These are phyloP conservation scores for Habrosyne pyritoides DNA, from an alignment of 2,888 invertebrate genomes.

Conservation along the genomic window DNA sequence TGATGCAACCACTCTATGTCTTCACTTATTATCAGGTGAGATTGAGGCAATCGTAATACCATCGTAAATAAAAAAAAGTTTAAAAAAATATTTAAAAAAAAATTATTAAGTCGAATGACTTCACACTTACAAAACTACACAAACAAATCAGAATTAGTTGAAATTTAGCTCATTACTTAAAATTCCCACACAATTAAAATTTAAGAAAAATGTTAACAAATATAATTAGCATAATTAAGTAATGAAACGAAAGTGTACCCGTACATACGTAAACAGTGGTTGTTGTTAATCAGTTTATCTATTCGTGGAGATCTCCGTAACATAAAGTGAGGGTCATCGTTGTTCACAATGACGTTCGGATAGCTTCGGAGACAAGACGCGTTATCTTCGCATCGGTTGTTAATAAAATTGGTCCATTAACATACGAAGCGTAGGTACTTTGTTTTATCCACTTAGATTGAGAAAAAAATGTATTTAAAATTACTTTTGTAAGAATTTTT, in stretches of 20 bases:
- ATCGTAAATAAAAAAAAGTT: too few species aligned
- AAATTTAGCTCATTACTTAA: not conserved
- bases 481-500: too few species aligned
- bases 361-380: constrained; percentile 32
- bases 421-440: constrained; percentile 41
- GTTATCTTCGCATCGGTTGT: constrained; percentile 55
- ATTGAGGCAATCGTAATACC: too few species aligned
- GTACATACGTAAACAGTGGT: constrained; percentile 26
- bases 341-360: constrained; percentile 44
- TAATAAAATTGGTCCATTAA: constrained; percentile 61
- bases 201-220: constrained; percentile 17
- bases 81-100: too few species aligned
- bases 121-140: not conserved
- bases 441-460: constrained; percentile 13
- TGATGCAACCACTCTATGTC: too few species aligned
- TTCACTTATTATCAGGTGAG: too few species aligned
- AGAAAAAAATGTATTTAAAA: not conserved
- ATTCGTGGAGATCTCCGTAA: constrained; percentile 44
- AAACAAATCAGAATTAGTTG: not conserved
- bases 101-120: not conserved
- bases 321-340: constrained; percentile 44
- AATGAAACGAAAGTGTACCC: constrained; percentile 17
- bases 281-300: constrained; percentile 28
- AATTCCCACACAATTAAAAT: not conserved
- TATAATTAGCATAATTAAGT: constrained; percentile 32